Conservation (phyloP, 2,113 vertebrate genomes). For the Oryzias celebensis region DNA sequence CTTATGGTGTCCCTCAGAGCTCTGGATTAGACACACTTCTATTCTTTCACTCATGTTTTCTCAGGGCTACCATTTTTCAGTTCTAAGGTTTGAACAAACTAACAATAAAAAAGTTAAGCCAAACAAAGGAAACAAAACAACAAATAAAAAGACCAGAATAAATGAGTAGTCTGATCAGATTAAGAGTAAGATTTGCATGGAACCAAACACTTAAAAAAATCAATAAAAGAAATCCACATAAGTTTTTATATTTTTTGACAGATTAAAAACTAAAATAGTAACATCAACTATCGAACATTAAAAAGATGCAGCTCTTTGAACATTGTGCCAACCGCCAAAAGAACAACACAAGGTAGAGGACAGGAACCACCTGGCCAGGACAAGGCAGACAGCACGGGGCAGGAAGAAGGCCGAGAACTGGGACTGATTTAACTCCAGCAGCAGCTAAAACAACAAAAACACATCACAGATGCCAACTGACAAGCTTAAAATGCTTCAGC, state of each 20-base stretch:
- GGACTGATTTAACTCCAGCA: constrained; percentile 46
- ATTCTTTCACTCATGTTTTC: too few species aligned
- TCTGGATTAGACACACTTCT: too few species aligned
- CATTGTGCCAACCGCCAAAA: constrained; percentile 3
- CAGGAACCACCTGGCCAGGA: constrained; percentile 65
- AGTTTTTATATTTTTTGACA: not conserved
- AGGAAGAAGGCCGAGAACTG: constrained; percentile 48
- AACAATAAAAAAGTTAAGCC: too few species aligned
- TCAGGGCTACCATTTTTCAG: too few species aligned
- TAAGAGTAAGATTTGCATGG: too few species aligned
- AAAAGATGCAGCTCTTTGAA: not conserved
- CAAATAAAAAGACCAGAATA: too few species aligned
- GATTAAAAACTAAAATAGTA: constrained; percentile 2
- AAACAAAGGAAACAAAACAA: too few species aligned
- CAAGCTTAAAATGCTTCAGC: constrained; percentile 7
- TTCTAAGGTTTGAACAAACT: too few species aligned
- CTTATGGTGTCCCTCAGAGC: too few species aligned
- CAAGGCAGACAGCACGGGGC: constrained; percentile 35
- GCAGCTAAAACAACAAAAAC: constrained; percentile 69
- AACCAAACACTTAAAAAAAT: not conserved
- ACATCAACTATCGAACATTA: not conserved
- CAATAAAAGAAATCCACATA: not conserved
- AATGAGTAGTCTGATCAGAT: too few species aligned
- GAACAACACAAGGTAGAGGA: constrained; percentile 14
- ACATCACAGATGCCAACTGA: constrained; percentile 39